These are phyloP conservation scores for Tetranychus urticae DNA, from an alignment of 1,140 invertebrate species.

Conservation along the genomic window DNA sequence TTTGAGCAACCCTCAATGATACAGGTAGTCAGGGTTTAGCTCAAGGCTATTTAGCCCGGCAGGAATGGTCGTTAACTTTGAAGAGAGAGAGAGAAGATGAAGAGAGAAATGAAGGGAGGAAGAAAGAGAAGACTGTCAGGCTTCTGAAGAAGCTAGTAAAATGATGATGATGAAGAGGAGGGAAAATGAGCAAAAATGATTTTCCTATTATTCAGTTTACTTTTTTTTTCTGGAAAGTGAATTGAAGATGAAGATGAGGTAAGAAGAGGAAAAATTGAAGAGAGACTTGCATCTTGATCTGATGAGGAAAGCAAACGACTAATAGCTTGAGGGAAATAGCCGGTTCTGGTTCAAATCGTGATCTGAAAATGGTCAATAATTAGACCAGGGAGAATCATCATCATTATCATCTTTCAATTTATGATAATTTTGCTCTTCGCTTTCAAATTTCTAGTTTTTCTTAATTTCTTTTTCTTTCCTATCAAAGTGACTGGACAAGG, in stretches of 20 bases:
- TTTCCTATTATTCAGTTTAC: too few relatives aligned
- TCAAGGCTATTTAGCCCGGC: neutral
- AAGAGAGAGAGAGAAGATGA: neutral
- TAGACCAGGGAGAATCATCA: too few relatives aligned
- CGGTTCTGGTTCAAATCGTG: neutral
- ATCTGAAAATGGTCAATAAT: too few relatives aligned
- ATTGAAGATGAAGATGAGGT: neutral
- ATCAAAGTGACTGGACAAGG: too few relatives aligned
- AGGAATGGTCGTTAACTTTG: neutral
- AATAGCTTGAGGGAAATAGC: neutral
- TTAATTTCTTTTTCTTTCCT: too few relatives aligned
- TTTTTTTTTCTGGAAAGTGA: too few relatives aligned
- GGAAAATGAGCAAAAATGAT: too few relatives aligned
- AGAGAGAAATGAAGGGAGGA: neutral
- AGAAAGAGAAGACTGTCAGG: neutral
- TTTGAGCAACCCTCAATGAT: neutral
- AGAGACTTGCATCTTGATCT: neutral
- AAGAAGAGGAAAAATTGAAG: neutral
- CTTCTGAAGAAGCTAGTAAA: neutral
- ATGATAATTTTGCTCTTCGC: neutral
- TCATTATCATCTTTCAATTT: neutral
- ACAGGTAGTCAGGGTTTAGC: neutral
- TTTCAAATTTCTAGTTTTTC: neutral
- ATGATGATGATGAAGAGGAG: too few relatives aligned
- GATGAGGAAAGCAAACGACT: neutral